Base-by-base conservation (phyloP, 2,113 vertebrate species). In the Sakesphorus luctuosus region DNA sequence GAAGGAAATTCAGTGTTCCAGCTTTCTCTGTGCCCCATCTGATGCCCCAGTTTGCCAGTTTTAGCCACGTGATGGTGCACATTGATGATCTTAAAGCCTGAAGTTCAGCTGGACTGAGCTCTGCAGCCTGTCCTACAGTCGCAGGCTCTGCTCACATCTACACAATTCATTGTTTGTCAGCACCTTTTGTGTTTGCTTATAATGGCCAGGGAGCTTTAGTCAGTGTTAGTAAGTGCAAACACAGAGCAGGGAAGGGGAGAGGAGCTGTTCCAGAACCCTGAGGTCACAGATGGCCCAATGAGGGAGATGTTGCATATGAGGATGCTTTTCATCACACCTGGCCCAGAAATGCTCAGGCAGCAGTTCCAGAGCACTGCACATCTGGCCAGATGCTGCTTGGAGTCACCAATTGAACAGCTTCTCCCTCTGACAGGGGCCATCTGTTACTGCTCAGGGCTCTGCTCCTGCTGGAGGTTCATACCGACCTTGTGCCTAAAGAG, bases 401-500 rank as follows among this genome's bases (percentile, higher is more conserved):
- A 35, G 80, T 86, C 40, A 36, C 49, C 68, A 72, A 61, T 69
- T 2, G 5, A 25, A 21, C 6, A 13, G 6, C 10, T 62, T 35
- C 6, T 2, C 20, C 10, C 18, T 24, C 38, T 9, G 20, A 56
- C 38, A 40, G 71, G 18, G 74, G n/a, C 96, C 86, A 59, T 72
- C 83, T 81, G 91, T 56, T 93, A 50, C 91, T 65, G 38, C 96
- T 93, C 98, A 97, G 97, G 94, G 94, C 95, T 97, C 98, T 69
- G 90, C n/a, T 67, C 24, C n/a, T 23, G 20, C n/a, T 69, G 3
- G 19, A 29, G 28, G n/a, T 38, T 58, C 85, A 91, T 97, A 98
- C 98, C 97, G 82, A 99, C 99, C 99, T 99, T 99, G 88, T 98
- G 95, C 91, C 98, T 98, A 97, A 99, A 99, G 93, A 99, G 94